Base-by-base conservation (phyloP, 1,140 invertebrate genomes). In the Pectinophora gossypiella region DNA sequence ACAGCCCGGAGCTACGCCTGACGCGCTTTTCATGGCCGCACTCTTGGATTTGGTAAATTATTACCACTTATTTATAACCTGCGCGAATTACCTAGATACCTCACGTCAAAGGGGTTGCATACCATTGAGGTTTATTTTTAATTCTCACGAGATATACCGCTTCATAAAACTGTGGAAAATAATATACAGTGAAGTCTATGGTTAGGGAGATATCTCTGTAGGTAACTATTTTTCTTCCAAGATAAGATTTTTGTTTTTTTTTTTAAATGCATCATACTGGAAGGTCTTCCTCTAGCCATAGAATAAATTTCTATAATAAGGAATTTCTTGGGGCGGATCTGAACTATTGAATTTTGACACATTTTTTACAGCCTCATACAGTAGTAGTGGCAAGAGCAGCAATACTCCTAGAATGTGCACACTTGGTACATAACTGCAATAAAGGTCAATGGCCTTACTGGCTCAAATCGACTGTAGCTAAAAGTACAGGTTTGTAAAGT, bases 371-470 rank as follows among this genome's bases (percentile, higher is more conserved):
- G 96, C 97, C 95, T 0, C 91, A 98, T 85, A 96, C 98, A 18
- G 97, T 98, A 2, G 93, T 99, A 0, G 93, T 98, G 0, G 91
- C 96, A 0, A 88, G 97, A 72, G 98, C 98, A 12, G 92, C 95
- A 0, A 90, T 99, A 23, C 80, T 99, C 20, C 85, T 99, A 23
- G 98, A 99, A 86, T 99, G 98, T 83, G 94, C 97, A 3, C 94
- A 98, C 82, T 95, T 99, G 71, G 97, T 99, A 0, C 97, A 99
- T 77, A 93, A 95, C 51, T 99, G 98, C 78, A 99, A 99, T 76
- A 96, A 96, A 86, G 97, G 98, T 0, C 96, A 98, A 59, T 99
- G 98, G 98, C 98, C 98, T 3, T 78, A 86, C 56, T 86, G 83
- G 83, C 64, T 86, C 0, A 83, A 85, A 58, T 78, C 81, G 0